Conservation (phyloP, 2,888 invertebrate genomes). For the Sphaerophoria taeniata region DNA sequence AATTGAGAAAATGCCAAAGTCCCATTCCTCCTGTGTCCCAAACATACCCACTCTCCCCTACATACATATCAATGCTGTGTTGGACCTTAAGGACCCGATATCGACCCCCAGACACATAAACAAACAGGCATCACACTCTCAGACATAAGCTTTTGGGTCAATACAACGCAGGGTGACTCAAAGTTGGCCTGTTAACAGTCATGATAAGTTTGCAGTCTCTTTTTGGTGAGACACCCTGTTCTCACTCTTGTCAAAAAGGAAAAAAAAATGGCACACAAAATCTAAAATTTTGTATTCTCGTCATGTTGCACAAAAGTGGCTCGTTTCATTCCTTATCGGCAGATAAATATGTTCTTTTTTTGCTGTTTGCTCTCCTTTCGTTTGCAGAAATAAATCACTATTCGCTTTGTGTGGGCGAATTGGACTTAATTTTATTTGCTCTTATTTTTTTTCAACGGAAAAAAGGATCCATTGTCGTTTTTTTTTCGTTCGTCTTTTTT, state of each 20-base stretch:
- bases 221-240: not conserved
- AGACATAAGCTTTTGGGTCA: constrained; percentile 10
- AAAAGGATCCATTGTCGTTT: not conserved
- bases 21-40: too few species aligned
- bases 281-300: constrained; percentile 52
- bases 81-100: constrained; percentile 28
- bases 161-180: not conserved
- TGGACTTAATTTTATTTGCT: constrained; percentile 68
- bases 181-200: too few species aligned
- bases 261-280: too few species aligned
- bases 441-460: constrained; percentile 5
- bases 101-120: constrained; percentile 59
- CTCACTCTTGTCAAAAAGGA: constrained; percentile 4
- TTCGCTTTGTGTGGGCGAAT: constrained; percentile 41
- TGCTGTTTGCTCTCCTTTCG: constrained; percentile 7
- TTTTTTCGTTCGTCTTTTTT: not conserved
- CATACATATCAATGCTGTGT: not conserved
- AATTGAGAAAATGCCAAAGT: too few species aligned
- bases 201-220: too few species aligned
- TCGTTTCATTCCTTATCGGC: constrained; percentile 66
- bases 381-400: constrained; percentile 68
- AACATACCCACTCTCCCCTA: too few species aligned
- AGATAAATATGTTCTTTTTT: constrained; percentile 68
- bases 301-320: constrained; percentile 56
- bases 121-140: constrained; percentile 58